Evolutionary conservation across 2,888 invertebrate species (phyloP).

Genomic region (Parapristionchus giblindavisi): DNA sequence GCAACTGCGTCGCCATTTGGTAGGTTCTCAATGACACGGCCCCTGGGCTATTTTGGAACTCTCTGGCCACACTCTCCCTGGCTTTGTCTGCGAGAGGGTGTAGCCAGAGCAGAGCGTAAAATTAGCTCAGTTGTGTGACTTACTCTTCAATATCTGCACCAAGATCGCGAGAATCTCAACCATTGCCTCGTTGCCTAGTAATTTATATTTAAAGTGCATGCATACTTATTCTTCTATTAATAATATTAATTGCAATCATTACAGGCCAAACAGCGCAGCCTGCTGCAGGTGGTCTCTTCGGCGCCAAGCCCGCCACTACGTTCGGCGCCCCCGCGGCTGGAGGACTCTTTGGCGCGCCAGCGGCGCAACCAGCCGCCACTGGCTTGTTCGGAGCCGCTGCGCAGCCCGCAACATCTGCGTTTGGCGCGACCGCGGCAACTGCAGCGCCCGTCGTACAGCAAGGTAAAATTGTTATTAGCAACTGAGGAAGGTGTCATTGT

Average conservation of each 20-base stretch:
- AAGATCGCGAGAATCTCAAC: no score
- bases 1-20: slow-evolving; percentile 36
- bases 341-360: slow-evolving; percentile 47
- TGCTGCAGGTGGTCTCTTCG: slow-evolving; percentile 48
- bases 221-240: no score
- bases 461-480: neutral
- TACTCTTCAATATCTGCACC: no score
- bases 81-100: neutral
- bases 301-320: slow-evolving; percentile 50
- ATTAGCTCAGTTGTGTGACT: no score
- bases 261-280: slow-evolving; percentile 63
- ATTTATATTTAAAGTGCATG: no score
- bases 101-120: neutral
- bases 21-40: neutral
- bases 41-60: neutral
- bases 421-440: slow-evolving; percentile 38
- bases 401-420: slow-evolving; percentile 25
- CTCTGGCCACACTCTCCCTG: no score
- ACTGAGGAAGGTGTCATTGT: neutral
- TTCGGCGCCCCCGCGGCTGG: slow-evolving; percentile 72
- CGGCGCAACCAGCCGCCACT: slow-evolving; percentile 38
- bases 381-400: slow-evolving; percentile 53
- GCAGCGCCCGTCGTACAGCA: slow-evolving; percentile 29
- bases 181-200: no score
- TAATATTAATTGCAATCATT: neutral